These are phyloP conservation scores for Nomia melanderi DNA, from an alignment of 1,140 invertebrate species.

Conservation along the genomic window DNA sequence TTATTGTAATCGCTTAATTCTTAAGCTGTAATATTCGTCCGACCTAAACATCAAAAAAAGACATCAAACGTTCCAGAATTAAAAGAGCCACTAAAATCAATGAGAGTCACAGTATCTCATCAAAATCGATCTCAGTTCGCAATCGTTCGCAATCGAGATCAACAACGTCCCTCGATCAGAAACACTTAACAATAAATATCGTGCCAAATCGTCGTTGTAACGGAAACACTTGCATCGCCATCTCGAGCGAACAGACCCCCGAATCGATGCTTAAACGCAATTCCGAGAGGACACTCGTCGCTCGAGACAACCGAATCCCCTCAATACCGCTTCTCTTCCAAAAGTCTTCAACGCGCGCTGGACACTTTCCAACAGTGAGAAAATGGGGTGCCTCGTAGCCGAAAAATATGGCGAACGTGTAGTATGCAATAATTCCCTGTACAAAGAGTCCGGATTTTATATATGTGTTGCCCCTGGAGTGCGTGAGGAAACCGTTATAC, in stretches of 20 bases:
- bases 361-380: slow-evolving; percentile 48
- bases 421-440: slow-evolving; percentile 73
- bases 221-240: slow-evolving; percentile 15
- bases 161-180: not conserved
- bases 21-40: too few species aligned
- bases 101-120: not conserved
- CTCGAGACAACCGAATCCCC: too few species aligned
- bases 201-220: slow-evolving; percentile 66
- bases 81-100: not conserved
- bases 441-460: slow-evolving; percentile 67
- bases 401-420: slow-evolving; percentile 63
- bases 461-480: slow-evolving; percentile 57
- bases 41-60: not conserved
- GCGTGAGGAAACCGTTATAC: slow-evolving; percentile 33
- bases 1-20: not conserved
- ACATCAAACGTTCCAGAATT: too few species aligned
- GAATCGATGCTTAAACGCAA: slow-evolving; percentile 33
- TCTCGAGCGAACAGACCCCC: not conserved
- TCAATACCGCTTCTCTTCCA: slow-evolving; percentile 47
- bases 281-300: not conserved
- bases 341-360: slow-evolving; percentile 21
- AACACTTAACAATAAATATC: slow-evolving; percentile 69
- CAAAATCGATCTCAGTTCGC: not conserved
- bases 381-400: slow-evolving; percentile 42
- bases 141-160: not conserved